phyloP scores from a whole-genome alignment of 2,888 invertebrate genomes.

The Bruchidius siliquastri region DNA sequence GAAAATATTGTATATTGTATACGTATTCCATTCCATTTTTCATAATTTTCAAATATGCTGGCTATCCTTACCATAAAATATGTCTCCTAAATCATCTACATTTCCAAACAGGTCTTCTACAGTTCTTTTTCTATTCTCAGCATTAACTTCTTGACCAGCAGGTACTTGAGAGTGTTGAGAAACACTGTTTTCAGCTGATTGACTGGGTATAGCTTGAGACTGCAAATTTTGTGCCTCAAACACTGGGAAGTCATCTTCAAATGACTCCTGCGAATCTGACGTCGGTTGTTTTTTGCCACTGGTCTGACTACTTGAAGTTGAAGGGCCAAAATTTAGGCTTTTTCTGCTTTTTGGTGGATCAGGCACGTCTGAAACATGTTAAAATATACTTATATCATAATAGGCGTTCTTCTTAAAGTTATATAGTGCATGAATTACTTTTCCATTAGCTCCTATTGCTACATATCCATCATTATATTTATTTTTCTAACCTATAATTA shows the following conservation, averaged over 20 bases:
- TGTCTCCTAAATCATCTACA: constrained; percentile 63
- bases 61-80: constrained; percentile 4
- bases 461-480: constrained; percentile 16
- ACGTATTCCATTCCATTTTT: too few species aligned
- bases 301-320: constrained; percentile 7
- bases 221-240: background rate
- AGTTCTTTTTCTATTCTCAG: constrained; percentile 49
- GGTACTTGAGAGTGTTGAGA: background rate
- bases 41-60: too few species aligned
- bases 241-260: background rate
- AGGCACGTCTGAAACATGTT: constrained; percentile 23
- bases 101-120: constrained; percentile 70
- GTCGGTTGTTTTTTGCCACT: background rate
- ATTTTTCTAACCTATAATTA: constrained; percentile 7
- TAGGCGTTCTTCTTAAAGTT: background rate
- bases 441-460: constrained; percentile 1
- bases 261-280: background rate
- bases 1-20: too few species aligned
- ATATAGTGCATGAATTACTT: background rate
- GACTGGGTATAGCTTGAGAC: constrained; percentile 1
- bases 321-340: constrained; percentile 33
- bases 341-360: constrained; percentile 29
- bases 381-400: constrained; percentile 8
- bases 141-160: background rate
- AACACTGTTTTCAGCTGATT: background rate